These are phyloP conservation scores for Synanthedon tipuliformis DNA, from an alignment of 2,888 invertebrate species.

Conservation along the genomic window DNA sequence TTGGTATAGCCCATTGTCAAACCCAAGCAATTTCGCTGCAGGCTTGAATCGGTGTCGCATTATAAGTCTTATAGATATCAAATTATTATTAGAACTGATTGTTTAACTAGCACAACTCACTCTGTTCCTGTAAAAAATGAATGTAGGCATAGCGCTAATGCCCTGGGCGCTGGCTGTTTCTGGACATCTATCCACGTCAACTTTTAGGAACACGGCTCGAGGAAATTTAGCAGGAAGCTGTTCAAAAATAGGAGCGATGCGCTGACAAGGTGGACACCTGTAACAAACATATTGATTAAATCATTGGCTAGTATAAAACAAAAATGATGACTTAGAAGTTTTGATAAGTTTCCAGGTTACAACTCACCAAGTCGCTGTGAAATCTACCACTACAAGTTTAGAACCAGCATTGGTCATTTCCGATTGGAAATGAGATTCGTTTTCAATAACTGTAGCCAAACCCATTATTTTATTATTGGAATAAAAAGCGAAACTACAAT, in stretches of 20 bases:
- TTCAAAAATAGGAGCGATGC: conserved; percentile 93
- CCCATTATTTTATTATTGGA: conserved; percentile 51
- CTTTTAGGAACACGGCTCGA: conserved; percentile 90
- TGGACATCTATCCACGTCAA: conserved; percentile 94
- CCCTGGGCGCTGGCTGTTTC: conserved; percentile 90
- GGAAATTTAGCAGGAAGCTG: conserved; percentile 89
- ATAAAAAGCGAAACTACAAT: conserved; percentile 11
- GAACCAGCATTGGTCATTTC: conserved; percentile 88
- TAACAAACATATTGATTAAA: conserved; percentile 3
- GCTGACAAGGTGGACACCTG: conserved; percentile 97
- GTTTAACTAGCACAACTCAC: conserved; percentile 36
- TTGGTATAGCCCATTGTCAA: too few species aligned
- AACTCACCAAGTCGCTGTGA: conserved; percentile 90
- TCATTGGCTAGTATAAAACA: conserved; percentile 12
- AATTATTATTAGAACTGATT: neutral
- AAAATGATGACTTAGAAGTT: conserved; percentile 43
- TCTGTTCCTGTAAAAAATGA: conserved; percentile 91
- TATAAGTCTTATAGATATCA: conserved; percentile 6
- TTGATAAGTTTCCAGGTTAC: conserved; percentile 26
- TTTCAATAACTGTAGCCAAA: conserved; percentile 74
- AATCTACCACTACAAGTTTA: conserved; percentile 93
- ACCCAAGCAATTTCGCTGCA: too few species aligned
- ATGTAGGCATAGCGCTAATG: conserved; percentile 98
- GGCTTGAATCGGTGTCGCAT: too few species aligned
- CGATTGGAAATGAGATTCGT: conserved; percentile 85